Base-by-base conservation (phyloP, 2,113 vertebrate genomes). In the rat (Rattus norvegicus) region DNA sequence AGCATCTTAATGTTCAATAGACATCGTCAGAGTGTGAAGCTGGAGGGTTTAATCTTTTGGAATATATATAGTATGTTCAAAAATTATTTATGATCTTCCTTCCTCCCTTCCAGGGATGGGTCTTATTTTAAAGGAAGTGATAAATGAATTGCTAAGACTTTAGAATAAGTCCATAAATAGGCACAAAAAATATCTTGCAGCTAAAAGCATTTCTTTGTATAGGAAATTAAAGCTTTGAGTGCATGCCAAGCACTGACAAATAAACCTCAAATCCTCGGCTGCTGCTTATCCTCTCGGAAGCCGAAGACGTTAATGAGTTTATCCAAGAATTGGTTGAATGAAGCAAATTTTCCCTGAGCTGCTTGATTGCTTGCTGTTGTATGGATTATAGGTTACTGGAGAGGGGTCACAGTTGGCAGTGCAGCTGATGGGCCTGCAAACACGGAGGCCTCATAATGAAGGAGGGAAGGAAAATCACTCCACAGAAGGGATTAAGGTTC, bases 181-280 rank as follows among this genome's bases (percentile, higher is more conserved):
- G 69, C 47, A 83, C 80, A 75, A 87, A 95, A 96, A 13, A 90
- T 43, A 95, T 61, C 20, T 73, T 95, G 47, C 39, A 90, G 54
- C 80, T 94, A 81, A 96, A 96, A 93, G 72, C 47, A 85, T 97
- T 97, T 95, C 43, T 47, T 75, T 95, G 86, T 75, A 87, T n/a
- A 24, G 79, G 77, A 96, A 96, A 92, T 89, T 63, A 96, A 94
- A 87, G 26, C 69, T 59, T 14, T 77, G 39, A 86, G 52, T 89
- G 36, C 22, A 70, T 93, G 92, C 88, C 91, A 97, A 95, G 61
- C 72, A 73, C 80, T 91, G 73, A 84, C 49, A 49, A 97, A 93
- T 95, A 79, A 89, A 61, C 95, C 90, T 92, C 80, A 89, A 87
- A 76, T 90, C 96, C 67, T 70, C 13, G 43, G 56, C 77, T 79